Conservation (phyloP, 2,113 vertebrate genomes). For the Thamnaconus septentrionalis region DNA sequence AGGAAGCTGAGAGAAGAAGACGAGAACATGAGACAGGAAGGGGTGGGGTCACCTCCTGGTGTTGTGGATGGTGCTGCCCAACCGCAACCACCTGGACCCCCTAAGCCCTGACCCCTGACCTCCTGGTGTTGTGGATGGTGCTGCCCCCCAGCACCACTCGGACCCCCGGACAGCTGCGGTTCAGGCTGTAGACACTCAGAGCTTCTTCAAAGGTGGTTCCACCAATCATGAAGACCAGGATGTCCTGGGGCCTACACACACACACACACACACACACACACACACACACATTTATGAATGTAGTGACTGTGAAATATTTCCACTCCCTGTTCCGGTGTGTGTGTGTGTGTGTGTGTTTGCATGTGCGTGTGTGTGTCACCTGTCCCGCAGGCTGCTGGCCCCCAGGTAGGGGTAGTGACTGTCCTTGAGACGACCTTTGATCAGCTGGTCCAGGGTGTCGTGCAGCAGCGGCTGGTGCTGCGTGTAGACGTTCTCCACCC, state of each 20-base stretch:
- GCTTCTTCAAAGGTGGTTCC: conserved; percentile 94
- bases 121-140: conserved; percentile 89
- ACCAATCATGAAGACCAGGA: conserved; percentile 91
- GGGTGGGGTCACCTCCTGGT: background rate
- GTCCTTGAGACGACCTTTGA: conserved; percentile 94
- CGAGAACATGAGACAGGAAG: background rate
- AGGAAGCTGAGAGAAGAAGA: conserved; percentile 61
- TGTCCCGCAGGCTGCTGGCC: conserved; percentile 82
- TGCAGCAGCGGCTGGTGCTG: conserved; percentile 94
- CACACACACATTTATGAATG: background rate
- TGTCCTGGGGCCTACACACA: conserved; percentile 87
- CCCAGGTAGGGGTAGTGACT: conserved; percentile 93
- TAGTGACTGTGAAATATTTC: background rate
- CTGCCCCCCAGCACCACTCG: conserved; percentile 91
- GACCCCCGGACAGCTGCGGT: conserved; percentile 87
- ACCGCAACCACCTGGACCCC: too few relatives aligned
- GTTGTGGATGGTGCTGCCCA: background rate
- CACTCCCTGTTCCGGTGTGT: background rate
- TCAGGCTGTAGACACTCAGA: conserved; percentile 88
- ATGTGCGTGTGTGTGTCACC: conserved; percentile 24
- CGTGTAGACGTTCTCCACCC: conserved; percentile 94
- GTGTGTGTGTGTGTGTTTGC: background rate
- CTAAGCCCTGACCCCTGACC: conserved; percentile 66
- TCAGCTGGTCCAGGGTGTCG: conserved; percentile 92
- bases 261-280: conserved; percentile 12